Evolutionary conservation across 1,140 invertebrate species (phyloP).

Genomic region (Melitaea cinxia): DNA sequence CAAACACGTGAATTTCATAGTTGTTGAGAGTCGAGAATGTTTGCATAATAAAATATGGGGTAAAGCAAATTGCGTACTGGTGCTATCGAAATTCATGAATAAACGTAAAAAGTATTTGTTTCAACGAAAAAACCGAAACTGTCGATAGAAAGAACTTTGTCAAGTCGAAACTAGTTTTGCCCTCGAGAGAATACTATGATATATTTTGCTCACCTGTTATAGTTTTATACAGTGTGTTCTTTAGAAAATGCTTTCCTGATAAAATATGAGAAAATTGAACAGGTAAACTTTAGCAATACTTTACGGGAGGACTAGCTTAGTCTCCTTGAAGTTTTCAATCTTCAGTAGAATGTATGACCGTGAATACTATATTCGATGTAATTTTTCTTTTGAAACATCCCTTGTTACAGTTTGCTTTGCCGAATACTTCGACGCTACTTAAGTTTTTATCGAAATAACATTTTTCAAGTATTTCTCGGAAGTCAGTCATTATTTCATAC

Average conservation of each 20-base stretch:
- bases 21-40: background rate
- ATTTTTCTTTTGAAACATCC: background rate
- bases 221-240: background rate
- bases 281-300: constrained; percentile 4
- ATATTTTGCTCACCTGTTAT: background rate
- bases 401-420: background rate
- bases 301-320: background rate
- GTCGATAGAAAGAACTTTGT: constrained; percentile 1
- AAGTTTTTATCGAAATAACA: background rate
- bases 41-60: background rate
- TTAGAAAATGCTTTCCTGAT: background rate
- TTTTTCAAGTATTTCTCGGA: background rate
- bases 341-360: background rate
- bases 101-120: background rate
- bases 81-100: background rate
- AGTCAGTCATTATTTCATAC: too few species aligned
- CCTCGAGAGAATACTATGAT: background rate
- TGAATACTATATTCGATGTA: constrained; percentile 1
- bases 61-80: background rate
- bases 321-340: background rate
- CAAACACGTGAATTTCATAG: background rate
- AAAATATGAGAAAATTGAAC: background rate
- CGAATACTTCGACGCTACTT: background rate
- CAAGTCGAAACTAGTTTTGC: background rate
- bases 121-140: background rate